Conservation (phyloP, 92 coral and sea anemone genomes). For the Blastomussa wellsi region DNA sequence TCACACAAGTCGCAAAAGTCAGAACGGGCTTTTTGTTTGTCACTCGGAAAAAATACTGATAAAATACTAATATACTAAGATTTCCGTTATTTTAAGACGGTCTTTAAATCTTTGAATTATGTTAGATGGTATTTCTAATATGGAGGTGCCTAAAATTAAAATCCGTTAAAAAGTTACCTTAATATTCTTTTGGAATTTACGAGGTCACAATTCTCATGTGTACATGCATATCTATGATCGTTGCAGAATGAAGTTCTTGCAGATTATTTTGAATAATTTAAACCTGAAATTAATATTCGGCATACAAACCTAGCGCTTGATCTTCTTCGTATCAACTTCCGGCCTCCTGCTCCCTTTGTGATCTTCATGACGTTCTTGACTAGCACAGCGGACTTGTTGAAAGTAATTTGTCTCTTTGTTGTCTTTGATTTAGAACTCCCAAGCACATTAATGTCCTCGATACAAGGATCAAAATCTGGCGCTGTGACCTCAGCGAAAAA, state of each 20-base stretch:
- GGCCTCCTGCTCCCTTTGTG: slow-evolving; percentile 10
- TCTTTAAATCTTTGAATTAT: no score
- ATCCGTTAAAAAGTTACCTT: no score
- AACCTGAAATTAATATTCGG: no score
- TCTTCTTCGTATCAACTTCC: background rate
- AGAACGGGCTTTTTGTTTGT: no score
- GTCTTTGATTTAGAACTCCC: slow-evolving; percentile 23
- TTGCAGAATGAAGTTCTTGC: background rate
- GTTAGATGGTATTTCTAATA: no score
- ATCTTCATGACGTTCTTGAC: slow-evolving; percentile 52
- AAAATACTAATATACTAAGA: no score
- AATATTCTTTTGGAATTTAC: background rate
- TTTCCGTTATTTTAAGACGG: no score
- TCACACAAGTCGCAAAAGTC: no score
- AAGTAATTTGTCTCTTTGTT: slow-evolving; percentile 54
- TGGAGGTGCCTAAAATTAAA: no score
- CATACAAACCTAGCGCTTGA: background rate
- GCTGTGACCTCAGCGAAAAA: slow-evolving; percentile 60
- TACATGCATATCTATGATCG: background rate
- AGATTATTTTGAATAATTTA: background rate
- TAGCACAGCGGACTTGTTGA: slow-evolving; percentile 63
- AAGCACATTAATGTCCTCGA: slow-evolving; percentile 66
- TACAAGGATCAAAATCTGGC: slow-evolving; percentile 63
- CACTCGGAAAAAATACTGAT: no score
- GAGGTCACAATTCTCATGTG: background rate